These are phyloP conservation scores for rabbit (Oryctolagus cuniculus) DNA, from an alignment of 2,113 vertebrate species.

Conservation along the genomic window DNA sequence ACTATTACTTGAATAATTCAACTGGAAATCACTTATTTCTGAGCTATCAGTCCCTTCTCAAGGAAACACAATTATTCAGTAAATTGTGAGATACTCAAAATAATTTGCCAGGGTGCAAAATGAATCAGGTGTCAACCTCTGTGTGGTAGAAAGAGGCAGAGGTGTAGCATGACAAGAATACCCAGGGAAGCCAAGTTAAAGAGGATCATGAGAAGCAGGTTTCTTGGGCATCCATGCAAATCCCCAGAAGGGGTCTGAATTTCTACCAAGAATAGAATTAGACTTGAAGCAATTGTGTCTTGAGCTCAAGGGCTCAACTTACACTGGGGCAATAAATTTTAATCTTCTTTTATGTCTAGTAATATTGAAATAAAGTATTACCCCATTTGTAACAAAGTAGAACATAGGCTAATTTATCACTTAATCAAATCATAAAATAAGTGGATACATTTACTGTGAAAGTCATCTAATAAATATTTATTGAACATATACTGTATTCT, in stretches of 20 bases:
- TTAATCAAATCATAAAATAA: conserved; percentile 42
- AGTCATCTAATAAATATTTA: conserved; percentile 11
- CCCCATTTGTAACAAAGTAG: conserved; percentile 1
- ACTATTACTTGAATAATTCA: background rate
- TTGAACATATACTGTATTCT: background rate
- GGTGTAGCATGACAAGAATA: background rate
- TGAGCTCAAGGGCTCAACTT: background rate
- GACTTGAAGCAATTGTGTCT: background rate
- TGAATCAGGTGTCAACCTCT: background rate
- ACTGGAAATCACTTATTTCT: background rate
- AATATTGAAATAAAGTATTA: conserved; percentile 36
- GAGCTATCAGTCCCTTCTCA: background rate
- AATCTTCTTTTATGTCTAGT: background rate
- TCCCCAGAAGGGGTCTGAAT: background rate
- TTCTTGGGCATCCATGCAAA: background rate
- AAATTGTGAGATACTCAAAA: background rate
- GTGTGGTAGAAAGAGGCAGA: background rate
- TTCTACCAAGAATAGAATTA: background rate
- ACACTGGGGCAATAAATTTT: background rate
- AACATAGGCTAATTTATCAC: background rate
- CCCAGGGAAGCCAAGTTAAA: background rate
- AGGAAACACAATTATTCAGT: background rate
- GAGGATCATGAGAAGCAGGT: background rate
- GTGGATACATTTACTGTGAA: background rate
- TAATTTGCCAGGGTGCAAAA: background rate